Evolutionary conservation across 2,888 invertebrate genomes (phyloP), one percentile per base, ranked within the genome.

Genomic region (Diogma glabrata): DNA sequence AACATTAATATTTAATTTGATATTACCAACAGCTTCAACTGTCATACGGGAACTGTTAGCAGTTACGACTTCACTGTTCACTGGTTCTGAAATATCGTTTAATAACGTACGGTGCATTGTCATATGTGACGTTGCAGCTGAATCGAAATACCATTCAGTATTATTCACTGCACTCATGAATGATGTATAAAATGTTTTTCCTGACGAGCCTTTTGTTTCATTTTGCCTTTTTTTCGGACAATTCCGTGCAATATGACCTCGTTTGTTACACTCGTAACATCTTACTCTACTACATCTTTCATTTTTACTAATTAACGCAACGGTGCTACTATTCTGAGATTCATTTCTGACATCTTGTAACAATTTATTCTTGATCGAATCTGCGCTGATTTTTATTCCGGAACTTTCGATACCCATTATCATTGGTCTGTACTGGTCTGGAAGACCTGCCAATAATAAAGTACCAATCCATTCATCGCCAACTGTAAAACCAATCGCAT

Each of bases 61-160:
- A 36, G 36, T 36, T 36, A 36, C 14, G 36, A 14, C 36, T 36
- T 36, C 8, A 36, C 36, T 36, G 36, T 36, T 36, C 9, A 17
- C 36, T 36, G 36, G n/a, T 36, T 36, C 36, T 36, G 36, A 9
- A 36, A 36, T 36, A 36, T 36, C 36, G 36, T 36, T 36, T 36
- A 36, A 8, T 17, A 7, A 16, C 36, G 8, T 36, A 14, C 36
- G 14, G 36, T 36, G 14, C 36, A 36, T 36, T 9, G 6, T 9
- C 14, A 36, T 14, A 36, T 36, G 6, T 36, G 36, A 36, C 14
- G 36, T 36, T n/a, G n/a, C n/a, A n/a, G n/a, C n/a, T n/a, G n/a
- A n/a, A n/a, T n/a, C n/a, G n/a, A n/a, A n/a, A n/a, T n/a, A n/a
- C n/a, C n/a, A n/a, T n/a, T n/a, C n/a, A n/a, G n/a, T n/a, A 16